Percentiles rank a stretch among this genome's conserved stretches.
Conservation (phyloP, 2,888 invertebrate genomes). For the Meloe dianella region DNA sequence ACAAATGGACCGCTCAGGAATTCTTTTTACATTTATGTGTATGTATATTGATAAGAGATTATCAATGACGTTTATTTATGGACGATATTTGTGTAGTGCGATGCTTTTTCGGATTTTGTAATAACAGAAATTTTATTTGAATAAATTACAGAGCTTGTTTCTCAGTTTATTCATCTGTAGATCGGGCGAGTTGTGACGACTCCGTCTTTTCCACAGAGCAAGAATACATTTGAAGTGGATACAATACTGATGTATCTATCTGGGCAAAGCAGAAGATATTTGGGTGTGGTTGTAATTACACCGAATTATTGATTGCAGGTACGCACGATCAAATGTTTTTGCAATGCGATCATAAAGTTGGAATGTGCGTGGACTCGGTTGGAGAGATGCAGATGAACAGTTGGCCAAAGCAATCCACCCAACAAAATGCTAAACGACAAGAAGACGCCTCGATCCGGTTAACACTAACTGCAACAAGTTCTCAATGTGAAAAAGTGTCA, state of each 20-base stretch:
- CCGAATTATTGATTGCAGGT: no score
- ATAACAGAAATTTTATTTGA: background rate
- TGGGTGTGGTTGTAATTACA: no score
- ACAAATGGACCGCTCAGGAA: background rate
- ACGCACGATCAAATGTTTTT: no score
- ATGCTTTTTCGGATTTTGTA: slow-evolving; percentile 1
- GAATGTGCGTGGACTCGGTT: background rate
- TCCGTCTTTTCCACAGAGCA: no score
- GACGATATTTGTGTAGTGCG: background rate
- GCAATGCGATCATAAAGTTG: background rate
- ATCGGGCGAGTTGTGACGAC: no score
- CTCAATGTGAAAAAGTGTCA: background rate
- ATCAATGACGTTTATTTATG: slow-evolving; percentile 7
- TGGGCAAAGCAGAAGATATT: no score
- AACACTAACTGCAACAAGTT: background rate
- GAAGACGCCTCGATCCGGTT: background rate
- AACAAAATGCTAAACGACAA: background rate
- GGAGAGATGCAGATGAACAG: background rate
- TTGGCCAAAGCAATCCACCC: background rate
- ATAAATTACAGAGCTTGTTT: slow-evolving; percentile 1
- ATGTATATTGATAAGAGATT: slow-evolving; percentile 4
- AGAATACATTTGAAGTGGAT: no score
- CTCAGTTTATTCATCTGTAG: no score
- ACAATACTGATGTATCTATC: no score
- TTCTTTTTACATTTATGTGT: background rate